phyloP scores from a whole-genome alignment of 1,140 invertebrate genomes.

The Formica exsecta region DNA sequence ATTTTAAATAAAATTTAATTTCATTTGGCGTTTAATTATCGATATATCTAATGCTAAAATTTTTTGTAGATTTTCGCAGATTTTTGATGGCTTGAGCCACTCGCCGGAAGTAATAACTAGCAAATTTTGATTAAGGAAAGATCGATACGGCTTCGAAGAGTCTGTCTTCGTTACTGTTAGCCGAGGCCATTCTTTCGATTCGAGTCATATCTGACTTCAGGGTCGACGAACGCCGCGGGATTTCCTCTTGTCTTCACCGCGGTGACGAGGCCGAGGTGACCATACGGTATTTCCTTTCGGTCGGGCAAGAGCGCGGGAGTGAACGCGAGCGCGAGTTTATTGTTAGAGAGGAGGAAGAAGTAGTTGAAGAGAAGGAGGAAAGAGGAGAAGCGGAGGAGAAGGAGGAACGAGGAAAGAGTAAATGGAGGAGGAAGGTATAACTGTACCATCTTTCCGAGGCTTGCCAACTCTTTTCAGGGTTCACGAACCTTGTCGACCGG shows the following conservation, averaged over 20 bases:
- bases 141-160: not conserved
- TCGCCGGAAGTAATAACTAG: not conserved
- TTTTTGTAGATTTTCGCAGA: too few relatives aligned
- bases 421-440: constrained; percentile 77
- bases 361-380: constrained; percentile 10
- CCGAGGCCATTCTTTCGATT: constrained; percentile 42
- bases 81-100: too few relatives aligned
- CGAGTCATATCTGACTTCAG: constrained; percentile 53
- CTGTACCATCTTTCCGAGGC: constrained; percentile 78
- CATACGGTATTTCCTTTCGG: constrained; percentile 79
- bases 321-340: constrained; percentile 66
- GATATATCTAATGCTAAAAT: not conserved
- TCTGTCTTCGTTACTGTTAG: constrained; percentile 42
- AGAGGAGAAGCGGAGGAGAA: constrained; percentile 28
- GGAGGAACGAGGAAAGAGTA: constrained; percentile 66
- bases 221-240: constrained; percentile 75
- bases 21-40: not conserved
- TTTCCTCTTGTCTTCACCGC: constrained; percentile 72
- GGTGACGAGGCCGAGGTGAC: constrained; percentile 73
- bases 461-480: constrained; percentile 73
- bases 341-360: constrained; percentile 69
- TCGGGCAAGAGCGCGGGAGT: constrained; percentile 68
- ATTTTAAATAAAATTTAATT: constrained; percentile 27
- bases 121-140: not conserved
- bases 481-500: constrained; percentile 76